These are phyloP conservation scores for Montipora efflorescens DNA, from an alignment of 64 coral and sea anemone species.

Conservation along the genomic window DNA sequence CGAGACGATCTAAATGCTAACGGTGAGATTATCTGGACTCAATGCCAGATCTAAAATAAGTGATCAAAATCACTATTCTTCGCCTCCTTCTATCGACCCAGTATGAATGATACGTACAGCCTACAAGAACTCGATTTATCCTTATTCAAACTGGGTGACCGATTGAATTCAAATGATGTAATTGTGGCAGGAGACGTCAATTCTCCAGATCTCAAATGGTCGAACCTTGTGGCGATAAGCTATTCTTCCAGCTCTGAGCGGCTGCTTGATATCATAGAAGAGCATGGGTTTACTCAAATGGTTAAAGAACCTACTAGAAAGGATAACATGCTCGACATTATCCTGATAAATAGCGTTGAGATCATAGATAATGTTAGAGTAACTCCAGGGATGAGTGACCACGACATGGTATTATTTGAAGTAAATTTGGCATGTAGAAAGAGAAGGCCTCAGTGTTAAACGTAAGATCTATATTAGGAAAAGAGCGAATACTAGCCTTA, in stretches of 20 bases:
- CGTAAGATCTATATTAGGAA: too few relatives aligned
- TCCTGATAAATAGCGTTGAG: constrained; percentile 10
- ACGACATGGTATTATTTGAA: neutral
- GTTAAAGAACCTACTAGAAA: constrained; percentile 30
- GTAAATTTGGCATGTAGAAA: neutral
- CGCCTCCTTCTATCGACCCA: constrained; percentile 53
- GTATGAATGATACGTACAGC: constrained; percentile 24
- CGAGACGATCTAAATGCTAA: constrained; percentile 28
- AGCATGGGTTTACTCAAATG: constrained; percentile 26
- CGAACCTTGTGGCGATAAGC: neutral
- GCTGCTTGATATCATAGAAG: constrained; percentile 45
- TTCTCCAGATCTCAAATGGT: neutral
- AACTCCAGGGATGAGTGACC: too few relatives aligned
- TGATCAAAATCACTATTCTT: constrained; percentile 46
- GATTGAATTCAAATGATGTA: constrained; percentile 17
- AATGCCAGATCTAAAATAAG: constrained; percentile 46
- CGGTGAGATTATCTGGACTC: constrained; percentile 61
- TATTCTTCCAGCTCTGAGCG: constrained; percentile 20
- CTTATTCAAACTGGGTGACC: neutral
- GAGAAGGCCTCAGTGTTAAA: neutral
- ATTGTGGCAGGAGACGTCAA: constrained; percentile 9
- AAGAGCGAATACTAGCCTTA: too few relatives aligned
- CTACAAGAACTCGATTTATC: constrained; percentile 34
- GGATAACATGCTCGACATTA: constrained; percentile 22
- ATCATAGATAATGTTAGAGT: neutral